These are phyloP conservation scores for Sipha maydis DNA, from an alignment of 2,888 invertebrate genomes.

Conservation along the genomic window DNA sequence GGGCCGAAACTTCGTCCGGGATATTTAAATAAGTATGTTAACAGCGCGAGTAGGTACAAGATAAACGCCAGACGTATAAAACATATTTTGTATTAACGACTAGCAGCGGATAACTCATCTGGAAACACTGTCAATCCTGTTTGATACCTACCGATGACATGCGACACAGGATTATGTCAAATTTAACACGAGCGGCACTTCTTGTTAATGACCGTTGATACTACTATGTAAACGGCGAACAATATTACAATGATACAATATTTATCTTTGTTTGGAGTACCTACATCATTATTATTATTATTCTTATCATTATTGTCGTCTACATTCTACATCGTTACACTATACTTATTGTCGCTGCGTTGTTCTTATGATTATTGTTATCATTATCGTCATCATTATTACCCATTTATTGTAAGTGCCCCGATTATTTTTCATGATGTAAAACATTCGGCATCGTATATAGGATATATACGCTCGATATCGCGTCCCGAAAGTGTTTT, in stretches of 20 bases:
- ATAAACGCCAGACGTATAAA: too few relatives aligned
- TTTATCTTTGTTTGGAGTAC: not conserved
- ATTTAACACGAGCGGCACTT: not conserved
- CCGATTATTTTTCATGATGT: not conserved
- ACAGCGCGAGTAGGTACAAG: not conserved
- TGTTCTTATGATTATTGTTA: not conserved
- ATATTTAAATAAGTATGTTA: not conserved
- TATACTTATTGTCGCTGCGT: not conserved
- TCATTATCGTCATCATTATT: not conserved
- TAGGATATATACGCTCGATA: too few relatives aligned
- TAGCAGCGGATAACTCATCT: not conserved
- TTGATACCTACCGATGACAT: not conserved
- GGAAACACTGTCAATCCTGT: constrained; percentile 15
- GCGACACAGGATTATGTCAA: not conserved
- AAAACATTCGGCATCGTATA: not conserved
- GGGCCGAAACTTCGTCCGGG: not conserved
- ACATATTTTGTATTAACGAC: not conserved
- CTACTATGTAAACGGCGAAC: not conserved
- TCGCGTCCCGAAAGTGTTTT: not conserved
- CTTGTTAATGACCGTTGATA: not conserved
- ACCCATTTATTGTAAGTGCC: not conserved
- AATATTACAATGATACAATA: not conserved
- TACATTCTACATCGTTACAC: not conserved
- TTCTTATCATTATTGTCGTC: not conserved
- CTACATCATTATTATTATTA: not conserved